phyloP scores from a whole-genome alignment of 2,113 vertebrate species.

The Orthonyx spaldingii region DNA sequence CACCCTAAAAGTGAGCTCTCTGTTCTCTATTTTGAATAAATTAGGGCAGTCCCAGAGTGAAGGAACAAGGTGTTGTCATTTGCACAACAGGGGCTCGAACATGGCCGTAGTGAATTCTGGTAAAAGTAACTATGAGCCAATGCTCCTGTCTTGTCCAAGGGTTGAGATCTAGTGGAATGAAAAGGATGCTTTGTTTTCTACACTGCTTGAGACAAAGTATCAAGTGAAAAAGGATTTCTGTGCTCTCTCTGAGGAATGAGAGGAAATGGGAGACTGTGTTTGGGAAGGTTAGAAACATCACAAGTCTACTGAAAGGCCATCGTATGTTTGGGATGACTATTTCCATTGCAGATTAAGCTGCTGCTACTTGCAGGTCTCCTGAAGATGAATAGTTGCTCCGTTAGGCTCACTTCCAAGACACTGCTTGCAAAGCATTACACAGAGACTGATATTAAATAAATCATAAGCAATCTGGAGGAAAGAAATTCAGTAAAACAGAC shows the following conservation, averaged over 20 bases:
- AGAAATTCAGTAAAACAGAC: not conserved
- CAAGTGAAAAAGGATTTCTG: not conserved
- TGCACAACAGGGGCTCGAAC: not conserved
- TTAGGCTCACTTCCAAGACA: not conserved
- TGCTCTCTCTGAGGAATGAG: not conserved
- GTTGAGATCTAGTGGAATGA: not conserved
- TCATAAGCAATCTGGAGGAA: not conserved
- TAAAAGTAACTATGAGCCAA: not conserved
- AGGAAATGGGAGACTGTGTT: rapidly evolving
- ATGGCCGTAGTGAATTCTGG: not conserved
- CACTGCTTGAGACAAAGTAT: not conserved
- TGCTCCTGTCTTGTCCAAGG: not conserved
- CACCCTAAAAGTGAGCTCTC: not conserved
- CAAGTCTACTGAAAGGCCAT: not conserved
- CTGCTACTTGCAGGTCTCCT: not conserved
- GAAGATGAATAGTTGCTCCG: not conserved
- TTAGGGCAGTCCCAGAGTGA: not conserved
- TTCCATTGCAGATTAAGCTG: not conserved
- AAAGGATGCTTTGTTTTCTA: not conserved
- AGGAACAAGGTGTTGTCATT: not conserved
- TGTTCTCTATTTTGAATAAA: not conserved
- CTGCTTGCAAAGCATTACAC: not conserved
- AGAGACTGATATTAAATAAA: not conserved
- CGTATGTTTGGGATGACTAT: not conserved
- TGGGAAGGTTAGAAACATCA: not conserved